These are phyloP conservation scores for Dinothrombium tinctorium DNA, from an alignment of 1,140 invertebrate species.

Conservation along the genomic window DNA sequence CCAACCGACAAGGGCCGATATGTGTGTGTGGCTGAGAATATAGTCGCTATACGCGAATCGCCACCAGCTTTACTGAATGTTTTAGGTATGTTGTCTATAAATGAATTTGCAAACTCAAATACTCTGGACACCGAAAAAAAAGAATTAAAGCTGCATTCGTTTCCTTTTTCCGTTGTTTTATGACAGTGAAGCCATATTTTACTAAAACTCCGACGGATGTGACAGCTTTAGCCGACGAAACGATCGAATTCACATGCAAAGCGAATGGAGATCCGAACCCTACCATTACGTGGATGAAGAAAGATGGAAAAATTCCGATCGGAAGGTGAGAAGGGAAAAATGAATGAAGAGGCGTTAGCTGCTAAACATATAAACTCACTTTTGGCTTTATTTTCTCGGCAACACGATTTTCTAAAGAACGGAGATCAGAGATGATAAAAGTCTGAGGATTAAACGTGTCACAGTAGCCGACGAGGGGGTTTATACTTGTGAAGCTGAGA, in stretches of 20 bases:
- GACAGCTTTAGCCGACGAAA: constrained; percentile 3
- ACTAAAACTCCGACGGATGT: constrained; percentile 4
- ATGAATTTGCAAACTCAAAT: not conserved
- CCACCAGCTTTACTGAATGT: not conserved
- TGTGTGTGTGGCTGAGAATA: constrained; percentile 64
- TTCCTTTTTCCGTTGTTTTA: not conserved
- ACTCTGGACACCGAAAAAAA: not conserved
- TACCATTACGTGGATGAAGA: constrained; percentile 4
- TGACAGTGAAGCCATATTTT: constrained; percentile 3
- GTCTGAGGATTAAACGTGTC: not conserved
- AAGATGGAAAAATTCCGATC: constrained; percentile 2
- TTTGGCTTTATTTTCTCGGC: no score
- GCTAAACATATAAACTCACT: no score
- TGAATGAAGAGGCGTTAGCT: no score
- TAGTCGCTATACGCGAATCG: constrained; percentile 32
- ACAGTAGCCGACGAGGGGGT: not conserved
- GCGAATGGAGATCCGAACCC: constrained; percentile 7
- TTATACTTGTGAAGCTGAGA: not conserved
- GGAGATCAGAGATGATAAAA: no score
- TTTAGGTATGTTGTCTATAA: not conserved
- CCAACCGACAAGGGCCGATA: constrained; percentile 66
- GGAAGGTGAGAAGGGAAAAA: not conserved
- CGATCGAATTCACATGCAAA: constrained; percentile 4
- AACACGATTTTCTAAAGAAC: no score
- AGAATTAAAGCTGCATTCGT: not conserved